Conservation (phyloP, 2,113 vertebrate species). For the Myiozetetes cayanensis region DNA sequence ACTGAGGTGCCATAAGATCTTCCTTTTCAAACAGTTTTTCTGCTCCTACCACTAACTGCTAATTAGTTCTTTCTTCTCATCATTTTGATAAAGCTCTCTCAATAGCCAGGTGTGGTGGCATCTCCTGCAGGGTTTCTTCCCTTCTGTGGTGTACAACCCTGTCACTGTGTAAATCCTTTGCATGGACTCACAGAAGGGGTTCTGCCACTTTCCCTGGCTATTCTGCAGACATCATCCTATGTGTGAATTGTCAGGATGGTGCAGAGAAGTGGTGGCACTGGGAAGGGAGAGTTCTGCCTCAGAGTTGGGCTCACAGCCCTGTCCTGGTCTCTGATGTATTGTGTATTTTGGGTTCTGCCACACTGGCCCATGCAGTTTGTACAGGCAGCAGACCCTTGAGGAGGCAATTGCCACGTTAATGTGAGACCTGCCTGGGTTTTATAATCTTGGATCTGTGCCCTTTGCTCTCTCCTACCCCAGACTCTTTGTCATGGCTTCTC, state of each 20-base stretch:
- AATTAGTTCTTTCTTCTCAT: conserved; percentile 3
- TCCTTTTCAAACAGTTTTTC: not conserved
- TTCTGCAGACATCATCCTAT: not conserved
- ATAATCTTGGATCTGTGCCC: not conserved
- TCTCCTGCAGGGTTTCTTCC: not conserved
- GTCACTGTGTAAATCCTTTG: not conserved
- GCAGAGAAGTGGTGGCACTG: not conserved
- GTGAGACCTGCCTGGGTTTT: not conserved
- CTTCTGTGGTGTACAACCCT: fast-evolving
- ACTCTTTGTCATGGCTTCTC: not conserved
- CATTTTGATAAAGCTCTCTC: not conserved
- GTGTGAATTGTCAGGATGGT: not conserved
- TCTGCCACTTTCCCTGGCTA: not conserved
- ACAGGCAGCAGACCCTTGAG: not conserved
- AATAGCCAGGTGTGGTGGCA: not conserved
- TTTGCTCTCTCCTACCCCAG: not conserved
- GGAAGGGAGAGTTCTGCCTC: not conserved
- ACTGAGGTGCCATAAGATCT: not conserved
- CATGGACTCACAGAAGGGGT: not conserved
- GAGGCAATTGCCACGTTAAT: not conserved
- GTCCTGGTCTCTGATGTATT: not conserved
- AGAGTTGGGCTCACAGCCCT: not conserved
- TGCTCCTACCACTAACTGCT: not conserved
- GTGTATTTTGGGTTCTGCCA: not conserved
- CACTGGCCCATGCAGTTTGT: not conserved